Evolutionary conservation across 2,888 invertebrate species (phyloP).

Genomic region (Seira musarum): DNA sequence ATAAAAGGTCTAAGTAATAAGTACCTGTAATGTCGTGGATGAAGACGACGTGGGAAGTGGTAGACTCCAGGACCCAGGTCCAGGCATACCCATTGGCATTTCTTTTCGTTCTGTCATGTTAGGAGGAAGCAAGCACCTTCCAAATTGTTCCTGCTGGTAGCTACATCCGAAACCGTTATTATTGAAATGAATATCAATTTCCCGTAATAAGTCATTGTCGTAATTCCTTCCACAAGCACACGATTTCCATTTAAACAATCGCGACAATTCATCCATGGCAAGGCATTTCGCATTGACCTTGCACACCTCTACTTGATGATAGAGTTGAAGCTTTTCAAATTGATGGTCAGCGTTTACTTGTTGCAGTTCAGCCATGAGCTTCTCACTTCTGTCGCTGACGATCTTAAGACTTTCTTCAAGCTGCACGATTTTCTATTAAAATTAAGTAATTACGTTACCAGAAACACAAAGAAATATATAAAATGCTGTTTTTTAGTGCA

Average conservation of each 20-base stretch:
- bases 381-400: constrained; percentile 25
- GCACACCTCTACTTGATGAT: constrained; percentile 33
- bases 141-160: not conserved
- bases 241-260: constrained; percentile 30
- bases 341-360: constrained; percentile 39
- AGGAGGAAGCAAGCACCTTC: constrained; percentile 7
- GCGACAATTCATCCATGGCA: constrained; percentile 13
- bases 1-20: too few relatives aligned
- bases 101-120: not conserved
- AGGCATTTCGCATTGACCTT: constrained; percentile 29
- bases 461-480: too few relatives aligned
- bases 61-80: too few relatives aligned
- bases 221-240: constrained; percentile 26
- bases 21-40: too few relatives aligned
- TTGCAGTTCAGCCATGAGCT: constrained; percentile 38
- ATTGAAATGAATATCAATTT: constrained; percentile 30
- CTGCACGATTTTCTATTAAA: constrained; percentile 36
- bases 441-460: too few relatives aligned
- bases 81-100: not conserved
- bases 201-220: constrained; percentile 22
- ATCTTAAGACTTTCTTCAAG: constrained; percentile 28
- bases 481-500: too few relatives aligned
- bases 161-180: not conserved
- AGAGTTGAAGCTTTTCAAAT: constrained; percentile 43
- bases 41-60: too few relatives aligned